Base-by-base conservation (phyloP, 2,113 vertebrate genomes). In the Hymenochirus boettgeri region DNA sequence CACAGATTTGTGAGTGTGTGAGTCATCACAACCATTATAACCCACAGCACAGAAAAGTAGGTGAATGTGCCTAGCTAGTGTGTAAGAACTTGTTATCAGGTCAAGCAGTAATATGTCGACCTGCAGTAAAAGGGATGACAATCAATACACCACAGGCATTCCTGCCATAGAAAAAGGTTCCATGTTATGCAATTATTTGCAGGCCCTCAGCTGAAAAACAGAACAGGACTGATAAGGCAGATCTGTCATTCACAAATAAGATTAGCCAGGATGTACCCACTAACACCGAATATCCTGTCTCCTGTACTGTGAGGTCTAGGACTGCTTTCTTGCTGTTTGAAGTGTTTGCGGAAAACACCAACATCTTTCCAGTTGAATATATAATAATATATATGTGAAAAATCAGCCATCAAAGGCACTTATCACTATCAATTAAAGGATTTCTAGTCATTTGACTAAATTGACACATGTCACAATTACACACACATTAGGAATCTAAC, bases 21-120 rank as follows among this genome's bases (percentile, higher is more conserved):
- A 63, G 54, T 63, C 33, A 63, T 63, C 35, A 53, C 37, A 15
- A 5, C 33, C 12, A 21, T 18, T n/a, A 51, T 2, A 55, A 25
- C 12, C n/a, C 31, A 42, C 61, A 7, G 17, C 13, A n/a, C 15
- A 6, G 17, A 17, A 15, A 42, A 17, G 46, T 21, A 18, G 7
- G 19, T 48, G 33, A 35, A 12, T 12, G 46, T 22, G 46, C 18
- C 46, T 11, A n/a, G n/a, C n/a, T n/a, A n/a, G n/a, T n/a, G n/a
- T n/a, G n/a, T n/a, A n/a, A n/a, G n/a, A n/a, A n/a, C n/a, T n/a
- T n/a, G n/a, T n/a, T n/a, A n/a, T n/a, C n/a, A n/a, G n/a, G n/a
- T 46, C 26, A 31, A 19, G 19, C 19, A 29, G 13, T 12, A 9
- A 3, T 35, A 31, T 45, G 61, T 21, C 39, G 17, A 42, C 6